Percentiles rank a stretch among this genome's conserved stretches.
Evolutionary conservation across 2,888 invertebrate genomes (phyloP).

Genomic region (Malachius bipustulatus): DNA sequence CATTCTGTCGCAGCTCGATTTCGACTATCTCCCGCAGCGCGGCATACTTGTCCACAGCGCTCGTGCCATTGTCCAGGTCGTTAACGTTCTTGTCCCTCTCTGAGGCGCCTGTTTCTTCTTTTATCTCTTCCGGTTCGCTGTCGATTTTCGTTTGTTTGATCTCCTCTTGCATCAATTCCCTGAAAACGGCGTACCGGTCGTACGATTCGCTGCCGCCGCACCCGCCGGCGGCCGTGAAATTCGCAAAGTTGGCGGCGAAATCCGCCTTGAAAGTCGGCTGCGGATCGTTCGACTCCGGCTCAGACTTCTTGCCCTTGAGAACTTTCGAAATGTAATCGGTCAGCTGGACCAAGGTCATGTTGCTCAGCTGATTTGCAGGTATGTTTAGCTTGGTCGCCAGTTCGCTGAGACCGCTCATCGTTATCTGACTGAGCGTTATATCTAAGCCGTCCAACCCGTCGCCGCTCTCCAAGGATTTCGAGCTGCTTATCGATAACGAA

Average conservation of each 20-base stretch:
- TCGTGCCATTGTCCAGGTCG: constrained; percentile 21
- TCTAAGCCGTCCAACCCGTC: constrained; percentile 45
- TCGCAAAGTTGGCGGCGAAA: constrained; percentile 58
- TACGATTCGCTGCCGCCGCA: constrained; percentile 34
- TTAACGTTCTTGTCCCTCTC: constrained; percentile 17
- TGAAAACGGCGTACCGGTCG: constrained; percentile 79
- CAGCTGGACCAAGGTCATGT: constrained; percentile 77
- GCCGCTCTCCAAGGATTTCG: constrained; percentile 31
- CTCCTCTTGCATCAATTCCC: constrained; percentile 70
- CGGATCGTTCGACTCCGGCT: constrained; percentile 36
- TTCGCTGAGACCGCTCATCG: constrained; percentile 71
- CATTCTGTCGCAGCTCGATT: constrained; percentile 34
- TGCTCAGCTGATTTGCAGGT: constrained; percentile 64
- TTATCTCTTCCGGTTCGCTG: constrained; percentile 30
- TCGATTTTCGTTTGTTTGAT: constrained; percentile 44
- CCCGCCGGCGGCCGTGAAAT: constrained; percentile 35
- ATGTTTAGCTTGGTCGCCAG: constrained; percentile 64
- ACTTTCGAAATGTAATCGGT: constrained; percentile 64
- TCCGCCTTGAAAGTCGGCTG: constrained; percentile 53
- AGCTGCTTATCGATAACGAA: constrained; percentile 25
- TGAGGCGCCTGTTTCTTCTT: constrained; percentile 20
- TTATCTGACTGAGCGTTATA: constrained; percentile 71
- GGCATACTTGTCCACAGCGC: constrained; percentile 63
- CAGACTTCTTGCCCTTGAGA: constrained; percentile 34
- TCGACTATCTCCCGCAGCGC: constrained; percentile 67